These are phyloP conservation scores for Anastrepha obliqua DNA, from an alignment of 1,140 invertebrate species.

Conservation along the genomic window DNA sequence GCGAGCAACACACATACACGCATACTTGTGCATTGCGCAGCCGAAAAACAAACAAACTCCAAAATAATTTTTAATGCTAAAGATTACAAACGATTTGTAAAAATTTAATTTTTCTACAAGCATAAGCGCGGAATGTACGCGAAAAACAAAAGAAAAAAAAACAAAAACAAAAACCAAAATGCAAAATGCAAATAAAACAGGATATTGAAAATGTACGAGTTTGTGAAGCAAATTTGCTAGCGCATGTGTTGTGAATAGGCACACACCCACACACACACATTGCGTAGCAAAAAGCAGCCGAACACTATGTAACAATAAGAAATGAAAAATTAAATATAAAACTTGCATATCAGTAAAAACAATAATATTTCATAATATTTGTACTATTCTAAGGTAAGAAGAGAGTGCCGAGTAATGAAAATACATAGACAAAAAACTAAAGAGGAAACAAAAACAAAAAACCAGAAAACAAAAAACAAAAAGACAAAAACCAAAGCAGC, in stretches of 20 bases:
- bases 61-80: slow-evolving; percentile 10
- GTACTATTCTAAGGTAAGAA: slow-evolving; percentile 17
- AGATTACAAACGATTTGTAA: not conserved
- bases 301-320: slow-evolving; percentile 15
- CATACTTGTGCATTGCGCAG: not conserved
- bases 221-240: too few relatives aligned
- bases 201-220: too few relatives aligned
- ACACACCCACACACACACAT: too few relatives aligned
- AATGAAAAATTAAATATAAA: slow-evolving; percentile 44
- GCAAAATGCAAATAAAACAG: not conserved
- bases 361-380: slow-evolving; percentile 52
- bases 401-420: too few relatives aligned
- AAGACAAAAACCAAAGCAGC: too few relatives aligned
- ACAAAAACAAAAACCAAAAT: not conserved
- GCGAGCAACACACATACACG: not conserved
- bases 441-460: not conserved
- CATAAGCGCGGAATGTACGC: not conserved
- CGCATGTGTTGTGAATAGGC: too few relatives aligned
- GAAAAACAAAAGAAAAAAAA: not conserved
- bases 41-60: not conserved
- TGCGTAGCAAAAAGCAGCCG: too few relatives aligned
- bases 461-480: not conserved
- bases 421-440: not conserved
- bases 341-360: slow-evolving; percentile 52
- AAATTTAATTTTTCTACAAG: slow-evolving; percentile 14